Percentiles rank a stretch among this genome's conserved stretches.
Conservation (phyloP, 2,113 vertebrate species). For the Rutilus rutilus region DNA sequence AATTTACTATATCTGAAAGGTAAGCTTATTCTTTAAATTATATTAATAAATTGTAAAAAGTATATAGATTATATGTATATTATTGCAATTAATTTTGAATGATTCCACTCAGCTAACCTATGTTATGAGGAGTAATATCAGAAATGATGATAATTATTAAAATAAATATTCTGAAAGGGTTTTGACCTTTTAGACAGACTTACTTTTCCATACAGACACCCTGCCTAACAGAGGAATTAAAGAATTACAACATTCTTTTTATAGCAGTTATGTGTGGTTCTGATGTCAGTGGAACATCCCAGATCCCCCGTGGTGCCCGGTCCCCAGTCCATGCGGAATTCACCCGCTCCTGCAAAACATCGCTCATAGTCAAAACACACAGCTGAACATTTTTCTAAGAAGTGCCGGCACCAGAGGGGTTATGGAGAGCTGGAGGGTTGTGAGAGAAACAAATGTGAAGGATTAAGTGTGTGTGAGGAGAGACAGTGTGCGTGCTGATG, state of each 20-base stretch:
- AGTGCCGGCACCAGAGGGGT: constrained; percentile 32
- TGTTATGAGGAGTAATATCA: neutral
- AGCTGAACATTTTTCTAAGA: constrained; percentile 12
- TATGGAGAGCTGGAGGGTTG: neutral
- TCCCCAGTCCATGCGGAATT: constrained; percentile 16
- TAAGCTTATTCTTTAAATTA: too few relatives aligned
- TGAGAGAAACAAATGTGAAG: constrained; percentile 23
- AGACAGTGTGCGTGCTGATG: neutral
- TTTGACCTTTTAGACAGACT: neutral
- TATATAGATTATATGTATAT: neutral
- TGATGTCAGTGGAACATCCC: constrained; percentile 41
- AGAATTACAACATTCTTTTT: constrained; percentile 49
- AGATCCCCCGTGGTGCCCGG: neutral
- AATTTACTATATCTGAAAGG: too few relatives aligned
- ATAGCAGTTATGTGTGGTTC: constrained; percentile 38
- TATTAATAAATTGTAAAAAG: too few relatives aligned
- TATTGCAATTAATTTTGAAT: neutral
- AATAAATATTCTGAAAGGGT: neutral
- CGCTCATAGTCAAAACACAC: constrained; percentile 22
- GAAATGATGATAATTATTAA: neutral
- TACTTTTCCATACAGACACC: constrained; percentile 25
- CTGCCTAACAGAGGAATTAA: constrained; percentile 25
- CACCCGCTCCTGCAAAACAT: constrained; percentile 10
- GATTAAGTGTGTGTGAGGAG: constrained; percentile 17
- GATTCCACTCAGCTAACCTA: neutral